Base-by-base conservation (phyloP, 2,888 invertebrate genomes). In the Callosobruchus maculatus region DNA sequence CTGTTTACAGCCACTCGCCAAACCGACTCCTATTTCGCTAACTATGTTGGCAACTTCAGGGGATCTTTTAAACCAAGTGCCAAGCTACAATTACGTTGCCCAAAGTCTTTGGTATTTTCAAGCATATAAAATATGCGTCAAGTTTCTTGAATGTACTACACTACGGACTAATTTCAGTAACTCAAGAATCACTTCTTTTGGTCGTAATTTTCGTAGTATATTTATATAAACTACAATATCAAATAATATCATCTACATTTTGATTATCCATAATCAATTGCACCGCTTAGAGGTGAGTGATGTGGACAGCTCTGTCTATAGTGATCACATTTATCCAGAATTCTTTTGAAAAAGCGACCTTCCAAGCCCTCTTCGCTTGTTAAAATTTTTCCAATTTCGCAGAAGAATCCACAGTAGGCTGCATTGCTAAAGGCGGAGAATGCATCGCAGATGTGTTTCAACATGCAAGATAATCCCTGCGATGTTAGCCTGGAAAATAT, bases 361-460 rank as follows among this genome's bases (percentile, higher is more conserved):
- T 86, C 85, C 7, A 79, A 76, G 26, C 85, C 85, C 72, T 77
- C 70, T 3, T 85, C 83, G 68, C 85, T 70, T 21, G 79, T 74
- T 69, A 87, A 83, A 30, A 87, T 86, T 74, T 81, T 82, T 26
- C 82, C 82, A 21, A 87, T 83, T 75, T 82, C 82, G 77, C 87
- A 87, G 70, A 86, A 83, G 70, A 87, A 79, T 9, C 87, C 87
- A 78, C 86, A 86, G 18, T 80, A 80, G 5, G 81, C 77, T 3
- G 80, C 77, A 5, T 76, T 71, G 30, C 79, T 76, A 5, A 83
- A 78, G 71, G 70, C 76, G 0, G 76, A 74, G 21, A 83, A 76
- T 1, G 79, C 77, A 70, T 82, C 77, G 67, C 86, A 83, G 30
- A 84, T 74, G 73, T 83, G 78, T 71, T 80, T 83, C 70, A 85